Base-by-base conservation (phyloP, 1,140 invertebrate genomes). In the Bombus polaris region DNA sequence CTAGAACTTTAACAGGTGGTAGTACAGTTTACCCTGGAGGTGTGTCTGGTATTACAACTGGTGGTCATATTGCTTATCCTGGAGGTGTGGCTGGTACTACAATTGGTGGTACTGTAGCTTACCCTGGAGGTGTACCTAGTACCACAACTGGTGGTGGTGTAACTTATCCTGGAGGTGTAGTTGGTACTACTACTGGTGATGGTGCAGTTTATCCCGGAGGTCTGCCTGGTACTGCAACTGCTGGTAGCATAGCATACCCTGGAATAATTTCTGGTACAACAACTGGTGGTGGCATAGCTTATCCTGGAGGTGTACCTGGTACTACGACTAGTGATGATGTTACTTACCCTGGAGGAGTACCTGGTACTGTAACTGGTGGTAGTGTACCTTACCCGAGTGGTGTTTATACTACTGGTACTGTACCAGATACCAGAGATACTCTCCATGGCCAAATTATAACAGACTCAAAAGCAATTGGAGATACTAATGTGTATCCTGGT, bases 291-390 rank as follows among this genome's bases (percentile, higher is more conserved):
- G 81, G 73, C 37, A 73, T 66, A 73, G 44, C 22, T 28, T 65
- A 81, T 83, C 72, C 87, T 71, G 73, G 81, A 35, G 71, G 70
- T 22, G 44, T 37, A 77, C 91, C 88, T 82, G 92, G 90, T 73
- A 66, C 77, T 74, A 76, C 77, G 12, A 28, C 37, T 42, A 79
- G 76, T 74, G 66, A 18, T 44, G 66, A n/a, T 66, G 65, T 18
- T 75, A 39, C 37, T 53, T 83, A 89, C 75, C 87, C 90, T 73
- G 76, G 57, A 59, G 68, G 68, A 32, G 15, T 83, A 22, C 89
- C 87, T 65, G 88, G 89, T 72, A 80, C 83, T 71, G 82, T 81
- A 22, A 90, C 90, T 74, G 90, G 90, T 71, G 81, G 86, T 18
- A 28, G 8, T 66, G 75, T 71, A 71, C 32, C n/a, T 22, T 62